These are phyloP conservation scores for Andrena minutula DNA, from an alignment of 2,888 invertebrate genomes.

Conservation along the genomic window DNA sequence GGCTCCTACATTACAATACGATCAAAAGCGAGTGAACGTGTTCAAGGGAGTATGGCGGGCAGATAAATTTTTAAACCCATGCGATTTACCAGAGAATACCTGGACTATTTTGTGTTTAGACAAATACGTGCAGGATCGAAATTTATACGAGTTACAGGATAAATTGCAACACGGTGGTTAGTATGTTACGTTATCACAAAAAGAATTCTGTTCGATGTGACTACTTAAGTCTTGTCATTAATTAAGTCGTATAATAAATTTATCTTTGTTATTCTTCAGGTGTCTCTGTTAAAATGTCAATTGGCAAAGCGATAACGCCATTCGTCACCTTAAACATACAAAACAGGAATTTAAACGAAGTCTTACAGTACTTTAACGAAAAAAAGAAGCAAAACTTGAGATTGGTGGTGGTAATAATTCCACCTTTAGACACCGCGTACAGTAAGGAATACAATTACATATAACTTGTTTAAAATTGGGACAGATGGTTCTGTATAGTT, in stretches of 20 bases:
- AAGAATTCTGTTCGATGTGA: too few species aligned
- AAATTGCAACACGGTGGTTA: constrained; percentile 74
- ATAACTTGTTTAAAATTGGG: neutral
- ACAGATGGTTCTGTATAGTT: neutral
- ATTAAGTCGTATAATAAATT: neutral
- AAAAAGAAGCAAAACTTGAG: constrained; percentile 81
- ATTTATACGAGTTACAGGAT: constrained; percentile 72
- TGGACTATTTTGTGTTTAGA: constrained; percentile 86
- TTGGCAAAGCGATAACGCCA: constrained; percentile 72
- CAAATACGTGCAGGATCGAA: constrained; percentile 58
- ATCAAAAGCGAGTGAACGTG: constrained; percentile 76
- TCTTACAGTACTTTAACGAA: constrained; percentile 71
- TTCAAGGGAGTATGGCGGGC: constrained; percentile 85
- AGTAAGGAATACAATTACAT: constrained; percentile 80
- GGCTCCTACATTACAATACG: constrained; percentile 91
- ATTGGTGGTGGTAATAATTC: constrained; percentile 89
- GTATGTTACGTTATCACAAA: constrained; percentile 19
- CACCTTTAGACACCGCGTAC: constrained; percentile 85
- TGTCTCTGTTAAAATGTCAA: constrained; percentile 74
- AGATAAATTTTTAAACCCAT: constrained; percentile 79
- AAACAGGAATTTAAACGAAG: constrained; percentile 19
- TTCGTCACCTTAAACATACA: constrained; percentile 23
- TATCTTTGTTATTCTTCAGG: constrained; percentile 26
- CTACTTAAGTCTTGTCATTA: too few species aligned
- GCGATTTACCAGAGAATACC: constrained; percentile 67